Conservation (phyloP, 2,113 vertebrate species). For the Cynoglossus semilaevis region DNA sequence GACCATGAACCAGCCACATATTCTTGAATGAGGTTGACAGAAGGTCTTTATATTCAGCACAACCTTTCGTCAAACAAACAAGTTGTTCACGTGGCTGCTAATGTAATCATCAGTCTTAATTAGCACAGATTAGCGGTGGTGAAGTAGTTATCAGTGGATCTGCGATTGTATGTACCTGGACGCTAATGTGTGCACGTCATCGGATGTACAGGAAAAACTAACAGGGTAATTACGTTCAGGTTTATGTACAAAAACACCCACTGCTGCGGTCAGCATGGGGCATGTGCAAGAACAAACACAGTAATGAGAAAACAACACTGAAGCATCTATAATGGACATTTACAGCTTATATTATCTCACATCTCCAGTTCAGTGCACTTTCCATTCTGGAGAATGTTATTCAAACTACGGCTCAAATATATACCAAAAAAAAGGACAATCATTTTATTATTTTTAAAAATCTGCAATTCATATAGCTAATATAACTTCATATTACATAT, state of each 20-base stretch:
- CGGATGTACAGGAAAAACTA: constrained; percentile 1
- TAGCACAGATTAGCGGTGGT: constrained; percentile 57
- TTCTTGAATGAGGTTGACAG: constrained; percentile 78
- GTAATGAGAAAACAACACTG: not conserved
- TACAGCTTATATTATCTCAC: not conserved
- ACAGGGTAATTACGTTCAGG: constrained; percentile 23
- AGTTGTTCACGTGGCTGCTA: constrained; percentile 77
- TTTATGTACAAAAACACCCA: constrained; percentile 15
- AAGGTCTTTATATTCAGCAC: constrained; percentile 79
- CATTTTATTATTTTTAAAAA: too few relatives aligned
- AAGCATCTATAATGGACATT: too few relatives aligned
- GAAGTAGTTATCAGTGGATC: constrained; percentile 46
- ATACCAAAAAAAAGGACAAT: too few relatives aligned
- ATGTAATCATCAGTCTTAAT: constrained; percentile 85
- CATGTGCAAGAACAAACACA: constrained; percentile 9
- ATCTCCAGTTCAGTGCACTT: not conserved
- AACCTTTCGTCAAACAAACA: constrained; percentile 78
- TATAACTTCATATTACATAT: too few relatives aligned
- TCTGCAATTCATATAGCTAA: too few relatives aligned
- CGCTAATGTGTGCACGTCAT: constrained; percentile 7
- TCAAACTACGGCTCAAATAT: too few relatives aligned
- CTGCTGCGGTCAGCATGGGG: constrained; percentile 13
- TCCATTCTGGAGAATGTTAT: too few relatives aligned
- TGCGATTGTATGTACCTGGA: constrained; percentile 24
- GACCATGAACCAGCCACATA: constrained; percentile 73